Base-by-base conservation (phyloP, 2,113 vertebrate species). In the Chauna torquata region DNA sequence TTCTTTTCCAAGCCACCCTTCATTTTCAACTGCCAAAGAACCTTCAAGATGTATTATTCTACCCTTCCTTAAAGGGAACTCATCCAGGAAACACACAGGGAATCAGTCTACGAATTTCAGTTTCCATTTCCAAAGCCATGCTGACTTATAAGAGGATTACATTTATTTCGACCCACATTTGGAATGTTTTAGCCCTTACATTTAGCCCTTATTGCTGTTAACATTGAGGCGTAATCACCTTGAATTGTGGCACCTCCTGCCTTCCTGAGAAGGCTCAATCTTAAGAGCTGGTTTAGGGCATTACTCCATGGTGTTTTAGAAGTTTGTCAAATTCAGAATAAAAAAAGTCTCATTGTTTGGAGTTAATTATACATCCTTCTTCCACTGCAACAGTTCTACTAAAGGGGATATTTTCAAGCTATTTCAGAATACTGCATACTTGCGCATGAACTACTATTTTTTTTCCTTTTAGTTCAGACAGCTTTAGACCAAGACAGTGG, bases 111-210 rank as follows among this genome's bases (percentile, higher is more conserved):
- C n/a, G 5, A 2, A 1, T 11, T 49, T 38, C 79, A n/a, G 11
- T 1, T 5, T 0, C 12, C 32, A 15, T 7, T 28, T 22, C 87
- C 57, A 85, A 11, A 34, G 44, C 27, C 66, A 45, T 2, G 9
- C 30, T 30, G 42, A 27, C n/a, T 45, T 34, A 3, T 1, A 18
- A 9, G 34, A 38, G 19, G 44, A 74, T 0, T 25, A 10, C 5
- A 5, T 23, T 47, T 2, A 7, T 5, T 19, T 24, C 27, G 13
- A 6, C 34, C 32, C 55, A 10, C 28, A 4, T 0, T 3, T 7
- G 47, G 24, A 27, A 27, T 14, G 13, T 27, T 52, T 52, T 52
- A 27, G 50, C 24, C 28, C 38, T 32, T 5, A 42, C 44, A 15
- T 72, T 49, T 20, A 23, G 59, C 16, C 28, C 38, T 32, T 5